Conservation (phyloP, 2,888 invertebrate species). For the Biston betularia region DNA sequence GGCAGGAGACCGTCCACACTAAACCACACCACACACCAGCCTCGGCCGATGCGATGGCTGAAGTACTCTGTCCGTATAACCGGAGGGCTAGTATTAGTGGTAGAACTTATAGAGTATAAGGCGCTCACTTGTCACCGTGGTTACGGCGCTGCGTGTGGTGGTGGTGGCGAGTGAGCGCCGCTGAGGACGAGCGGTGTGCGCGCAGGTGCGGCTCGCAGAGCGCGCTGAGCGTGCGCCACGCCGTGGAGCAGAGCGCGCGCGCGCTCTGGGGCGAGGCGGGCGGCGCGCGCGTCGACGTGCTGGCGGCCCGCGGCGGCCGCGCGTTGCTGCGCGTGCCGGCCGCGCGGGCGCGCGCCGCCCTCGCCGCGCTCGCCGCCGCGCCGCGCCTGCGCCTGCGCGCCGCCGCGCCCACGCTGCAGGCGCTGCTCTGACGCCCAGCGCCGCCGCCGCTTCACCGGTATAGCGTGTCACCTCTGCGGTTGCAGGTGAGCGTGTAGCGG, state of each 20-base stretch:
- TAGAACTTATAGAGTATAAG: too few relatives aligned
- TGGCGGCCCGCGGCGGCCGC: constrained; percentile 54
- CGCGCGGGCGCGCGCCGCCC: constrained; percentile 23
- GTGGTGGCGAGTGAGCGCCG: too few relatives aligned
- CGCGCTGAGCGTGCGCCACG: constrained; percentile 39
- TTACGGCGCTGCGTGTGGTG: too few relatives aligned
- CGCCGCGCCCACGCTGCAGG: constrained; percentile 35
- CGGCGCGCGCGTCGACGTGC: constrained; percentile 46
- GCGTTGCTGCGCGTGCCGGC: constrained; percentile 50
- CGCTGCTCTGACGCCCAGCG: constrained; percentile 20
- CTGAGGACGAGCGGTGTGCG: constrained; percentile 5
- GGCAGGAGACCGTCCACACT: too few relatives aligned
- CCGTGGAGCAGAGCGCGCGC: constrained; percentile 42
- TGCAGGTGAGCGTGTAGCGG: not conserved
- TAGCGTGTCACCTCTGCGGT: not conserved
- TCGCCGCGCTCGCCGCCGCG: constrained; percentile 48
- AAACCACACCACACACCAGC: too few relatives aligned
- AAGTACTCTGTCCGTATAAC: too few relatives aligned
- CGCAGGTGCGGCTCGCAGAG: constrained; percentile 46
- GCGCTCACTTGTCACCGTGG: too few relatives aligned
- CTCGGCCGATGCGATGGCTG: too few relatives aligned
- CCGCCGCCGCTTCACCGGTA: not conserved
- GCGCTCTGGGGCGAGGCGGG: constrained; percentile 49
- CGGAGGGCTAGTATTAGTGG: too few relatives aligned
- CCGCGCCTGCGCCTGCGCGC: constrained; percentile 24